Base-by-base conservation (phyloP, 2,797 vertebrate genomes). In the Brachyalestes nurse region DNA sequence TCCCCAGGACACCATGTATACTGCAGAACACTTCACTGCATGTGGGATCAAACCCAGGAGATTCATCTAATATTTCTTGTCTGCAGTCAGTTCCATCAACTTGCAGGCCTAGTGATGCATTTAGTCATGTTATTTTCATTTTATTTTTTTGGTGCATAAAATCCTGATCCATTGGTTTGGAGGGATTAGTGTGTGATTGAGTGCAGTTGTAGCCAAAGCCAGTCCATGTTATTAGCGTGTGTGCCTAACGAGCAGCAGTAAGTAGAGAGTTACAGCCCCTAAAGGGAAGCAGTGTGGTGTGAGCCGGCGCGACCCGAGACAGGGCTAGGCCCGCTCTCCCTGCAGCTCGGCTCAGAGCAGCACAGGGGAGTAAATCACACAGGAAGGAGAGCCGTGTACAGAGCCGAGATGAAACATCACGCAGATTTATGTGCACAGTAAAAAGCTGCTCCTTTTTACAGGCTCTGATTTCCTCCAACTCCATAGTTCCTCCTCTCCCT, bases 351-450 rank as follows among this genome's bases (percentile, higher is more conserved):
- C 86, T 51, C 82, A 86, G 85, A 7, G 38, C 60, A 25, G 81
- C 12, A 58, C 78, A 61, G 85, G 77, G 86, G 82, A 90, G 92
- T 95, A 94, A 94, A 93, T 93, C 93, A 95, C 76, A 86, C 87
- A 88, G 89, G 90, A 92, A 91, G 88, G 89, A 87, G 89, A 93
- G 88, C 88, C 79, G 84, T 89, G 92, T 93, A 88, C 90, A 84
- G 88, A 90, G 90, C 91, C 79, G 70, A 91, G 92, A 94, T 93
- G 93, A 93, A 94, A 94, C 87, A 89, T 93, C 91, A 89, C 87
- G 73, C 83, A 91, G 93, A 95, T 94, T 94, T 93, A 95, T 93
- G 91, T 84, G 77, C 86, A 72, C 88, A 87, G 85, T 93, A 90
- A 95, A 94, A 92, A 88, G 83, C 80, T 91, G 89, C 89, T 90